These are phyloP conservation scores for Agriopis leucophaearia DNA, from an alignment of 2,888 invertebrate genomes.

Conservation along the genomic window DNA sequence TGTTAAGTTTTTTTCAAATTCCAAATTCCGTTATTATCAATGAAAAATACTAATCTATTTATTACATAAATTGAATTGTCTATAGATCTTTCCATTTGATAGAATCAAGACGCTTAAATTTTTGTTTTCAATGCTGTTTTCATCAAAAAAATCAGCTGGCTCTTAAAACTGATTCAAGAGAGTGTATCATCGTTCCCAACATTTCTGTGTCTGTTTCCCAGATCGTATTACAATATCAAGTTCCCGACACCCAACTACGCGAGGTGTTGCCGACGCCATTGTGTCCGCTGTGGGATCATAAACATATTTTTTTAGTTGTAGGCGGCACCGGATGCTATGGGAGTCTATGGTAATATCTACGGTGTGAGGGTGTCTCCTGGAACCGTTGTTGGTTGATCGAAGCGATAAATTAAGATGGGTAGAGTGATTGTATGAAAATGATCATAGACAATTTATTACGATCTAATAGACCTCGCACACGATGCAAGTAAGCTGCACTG, in stretches of 20 bases:
- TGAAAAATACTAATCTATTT: too few species aligned
- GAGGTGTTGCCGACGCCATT: constrained; percentile 48
- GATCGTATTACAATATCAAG: constrained; percentile 48
- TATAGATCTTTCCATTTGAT: too few species aligned
- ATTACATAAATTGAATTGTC: too few species aligned
- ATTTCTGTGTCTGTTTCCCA: constrained; percentile 6
- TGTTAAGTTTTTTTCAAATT: too few species aligned
- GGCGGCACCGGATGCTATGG: constrained; percentile 57
- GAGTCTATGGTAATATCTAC: constrained; percentile 50
- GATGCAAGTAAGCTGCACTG: too few species aligned
- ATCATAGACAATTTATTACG: not conserved
- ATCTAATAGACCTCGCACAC: too few species aligned
- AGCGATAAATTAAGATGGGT: constrained; percentile 2
- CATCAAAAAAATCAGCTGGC: too few species aligned
- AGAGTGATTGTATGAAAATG: constrained; percentile 12
- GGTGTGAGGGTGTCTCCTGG: constrained; percentile 15
- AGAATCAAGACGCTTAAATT: too few species aligned
- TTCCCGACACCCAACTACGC: constrained; percentile 44
- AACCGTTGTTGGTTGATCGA: constrained; percentile 24
- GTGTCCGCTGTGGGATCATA: constrained; percentile 46
- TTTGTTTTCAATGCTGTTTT: too few species aligned
- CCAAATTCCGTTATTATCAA: too few species aligned
- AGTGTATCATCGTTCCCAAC: too few species aligned
- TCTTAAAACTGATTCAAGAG: too few species aligned
- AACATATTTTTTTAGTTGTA: constrained; percentile 50